Evolutionary conservation across 2,113 vertebrate genomes (phyloP), one percentile per base, ranked within the genome.

Genomic region (Tachycineta bicolor): DNA sequence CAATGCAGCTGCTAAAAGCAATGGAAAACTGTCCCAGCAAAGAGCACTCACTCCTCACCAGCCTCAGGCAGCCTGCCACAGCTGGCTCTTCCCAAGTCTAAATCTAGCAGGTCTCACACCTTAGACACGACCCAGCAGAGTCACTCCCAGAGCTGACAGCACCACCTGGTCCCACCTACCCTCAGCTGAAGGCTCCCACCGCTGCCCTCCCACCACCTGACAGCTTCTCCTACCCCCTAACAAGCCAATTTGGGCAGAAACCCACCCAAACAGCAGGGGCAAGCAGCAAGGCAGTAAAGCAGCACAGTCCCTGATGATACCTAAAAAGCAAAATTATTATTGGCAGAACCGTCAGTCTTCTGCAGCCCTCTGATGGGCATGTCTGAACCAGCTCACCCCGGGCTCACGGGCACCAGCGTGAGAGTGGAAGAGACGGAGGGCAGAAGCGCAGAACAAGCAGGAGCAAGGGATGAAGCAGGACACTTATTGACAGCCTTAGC

Each of bases 301-400:
- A 29, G 68, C 6, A 12, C 0, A 37, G 58, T 2, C 18, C 14
- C 5, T 4, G 0, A 41, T 2, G 6, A 24, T 4, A 69, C 1
- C 1, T 16, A 44, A 80, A 80, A 53, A 47, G 29, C n/a, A 33
- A 86, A 77, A 37, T 74, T 44, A 33, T 1, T 23, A 16, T 2
- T 8, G 37, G 43, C 69, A 80, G 80, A 93, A 77, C 53, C 11
- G 9, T 18, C 33, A 6, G 39, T 28, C 10, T 69, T n/a, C 63
- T 37, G 12, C 29, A 80, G 59, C 55, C 41, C 76, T 88, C n/a
- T 62, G 56, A 63, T 1, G 12, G 71, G 29, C 44, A 14, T 1
- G 33, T 11, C 28, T 8, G 23, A 70, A 44, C 11, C 60, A 52
- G 69, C 9, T 44, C 21, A 43, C 12, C 23, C 2, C 0, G 1